Conservation (phyloP, 2,797 vertebrate genomes). For the Eremophila alpestris region DNA sequence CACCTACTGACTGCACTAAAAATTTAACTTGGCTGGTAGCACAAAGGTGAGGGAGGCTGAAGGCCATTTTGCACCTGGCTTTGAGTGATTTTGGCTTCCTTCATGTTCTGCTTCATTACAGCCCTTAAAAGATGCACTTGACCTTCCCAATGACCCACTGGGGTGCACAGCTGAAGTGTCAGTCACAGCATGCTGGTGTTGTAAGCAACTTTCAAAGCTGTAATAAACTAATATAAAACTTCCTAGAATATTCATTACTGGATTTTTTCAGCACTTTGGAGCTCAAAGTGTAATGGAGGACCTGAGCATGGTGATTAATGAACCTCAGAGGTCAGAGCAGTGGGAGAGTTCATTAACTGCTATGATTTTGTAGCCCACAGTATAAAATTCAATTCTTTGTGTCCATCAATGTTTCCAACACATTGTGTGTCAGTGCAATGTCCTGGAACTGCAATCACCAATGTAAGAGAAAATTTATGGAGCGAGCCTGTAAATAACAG, state of each 20-base stretch:
- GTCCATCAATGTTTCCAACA: slow-evolving; percentile 33
- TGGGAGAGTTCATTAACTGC: neutral
- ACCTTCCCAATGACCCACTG: neutral
- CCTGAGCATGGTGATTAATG: neutral
- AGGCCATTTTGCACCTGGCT: neutral
- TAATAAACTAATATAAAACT: neutral
- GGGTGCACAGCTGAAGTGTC: neutral
- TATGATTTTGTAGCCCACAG: neutral
- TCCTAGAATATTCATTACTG: neutral
- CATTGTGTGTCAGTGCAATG: neutral
- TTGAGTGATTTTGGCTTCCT: neutral
- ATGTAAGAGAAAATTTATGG: slow-evolving; percentile 14
- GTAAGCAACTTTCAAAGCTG: neutral
- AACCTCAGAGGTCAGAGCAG: neutral
- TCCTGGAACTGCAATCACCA: slow-evolving; percentile 48
- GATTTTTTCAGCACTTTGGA: neutral
- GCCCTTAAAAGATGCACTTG: neutral
- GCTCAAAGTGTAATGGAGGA: neutral
- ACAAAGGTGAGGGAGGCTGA: neutral
- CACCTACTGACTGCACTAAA: neutral
- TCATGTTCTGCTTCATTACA: neutral
- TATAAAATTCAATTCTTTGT: neutral
- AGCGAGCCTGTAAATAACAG: slow-evolving; percentile 49
- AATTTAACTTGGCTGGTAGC: neutral
- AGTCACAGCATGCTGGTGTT: neutral